Percentiles rank a stretch among this genome's conserved stretches.
Conservation (phyloP, 2,888 invertebrate species). For the Dusona sp. region DNA sequence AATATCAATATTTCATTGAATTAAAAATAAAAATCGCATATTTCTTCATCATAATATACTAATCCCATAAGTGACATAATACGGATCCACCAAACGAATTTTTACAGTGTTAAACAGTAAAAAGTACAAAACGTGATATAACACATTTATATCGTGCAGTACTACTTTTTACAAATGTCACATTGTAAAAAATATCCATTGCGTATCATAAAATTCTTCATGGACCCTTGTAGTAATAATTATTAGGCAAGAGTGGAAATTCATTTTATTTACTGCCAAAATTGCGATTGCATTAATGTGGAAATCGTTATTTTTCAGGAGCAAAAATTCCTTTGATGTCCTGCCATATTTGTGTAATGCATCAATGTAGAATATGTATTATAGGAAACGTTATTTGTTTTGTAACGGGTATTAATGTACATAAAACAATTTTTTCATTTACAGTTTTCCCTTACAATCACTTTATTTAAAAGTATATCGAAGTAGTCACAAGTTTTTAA, state of each 20-base stretch:
- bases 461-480: background rate
- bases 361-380: background rate
- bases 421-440: constrained; percentile 2
- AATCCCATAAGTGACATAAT: background rate
- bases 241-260: background rate
- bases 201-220: constrained; percentile 7
- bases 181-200: constrained; percentile 17
- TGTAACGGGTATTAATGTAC: background rate
- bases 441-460: constrained; percentile 7
- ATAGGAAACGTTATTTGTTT: constrained; percentile 4
- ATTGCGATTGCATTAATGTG: constrained; percentile 2
- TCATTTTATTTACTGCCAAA: background rate
- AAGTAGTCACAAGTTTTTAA: background rate
- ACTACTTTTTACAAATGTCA: constrained; percentile 2
- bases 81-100: background rate
- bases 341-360: constrained; percentile 2
- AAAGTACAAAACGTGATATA: constrained; percentile 4
- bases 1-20: no score
- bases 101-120: no score
- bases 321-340: constrained; percentile 14
- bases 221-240: background rate
- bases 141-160: constrained; percentile 3
- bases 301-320: constrained; percentile 19
- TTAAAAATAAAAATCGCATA: no score
- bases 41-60: no score